These are phyloP conservation scores for Varecia variegata DNA, from an alignment of 2,797 vertebrate species.

Conservation along the genomic window DNA sequence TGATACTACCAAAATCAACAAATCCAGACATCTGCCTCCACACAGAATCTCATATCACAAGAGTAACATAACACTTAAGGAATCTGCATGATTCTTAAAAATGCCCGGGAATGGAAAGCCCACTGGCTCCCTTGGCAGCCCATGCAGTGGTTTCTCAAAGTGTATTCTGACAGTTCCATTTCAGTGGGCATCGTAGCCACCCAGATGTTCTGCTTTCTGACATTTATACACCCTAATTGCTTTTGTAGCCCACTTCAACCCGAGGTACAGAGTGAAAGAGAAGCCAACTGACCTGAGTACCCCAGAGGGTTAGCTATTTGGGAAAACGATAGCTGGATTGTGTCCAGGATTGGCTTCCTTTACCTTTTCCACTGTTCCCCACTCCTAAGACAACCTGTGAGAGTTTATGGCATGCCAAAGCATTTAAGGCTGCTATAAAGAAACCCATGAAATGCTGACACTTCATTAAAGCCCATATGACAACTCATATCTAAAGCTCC, in stretches of 20 bases:
- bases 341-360: not conserved
- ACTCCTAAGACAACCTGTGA: not conserved
- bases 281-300: not conserved
- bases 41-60: not conserved
- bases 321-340: not conserved
- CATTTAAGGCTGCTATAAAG: slow-evolving; percentile 76
- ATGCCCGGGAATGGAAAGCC: not conserved
- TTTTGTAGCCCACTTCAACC: not conserved
- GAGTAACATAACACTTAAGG: not conserved
- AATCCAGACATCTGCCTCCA: not conserved
- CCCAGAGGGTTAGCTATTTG: not conserved
- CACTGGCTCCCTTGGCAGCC: not conserved
- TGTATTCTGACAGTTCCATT: not conserved
- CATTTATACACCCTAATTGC: not conserved
- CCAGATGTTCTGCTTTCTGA: not conserved
- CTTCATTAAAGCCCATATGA: slow-evolving; percentile 71
- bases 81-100: not conserved
- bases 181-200: not conserved
- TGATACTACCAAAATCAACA: not conserved
- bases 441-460: slow-evolving; percentile 75
- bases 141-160: not conserved
- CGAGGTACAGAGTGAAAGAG: not conserved
- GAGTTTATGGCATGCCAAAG: slow-evolving; percentile 74
- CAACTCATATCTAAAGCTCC: slow-evolving; percentile 79
- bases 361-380: not conserved